Conservation (phyloP, 2,888 invertebrate genomes). For the Diaphora mendica region DNA sequence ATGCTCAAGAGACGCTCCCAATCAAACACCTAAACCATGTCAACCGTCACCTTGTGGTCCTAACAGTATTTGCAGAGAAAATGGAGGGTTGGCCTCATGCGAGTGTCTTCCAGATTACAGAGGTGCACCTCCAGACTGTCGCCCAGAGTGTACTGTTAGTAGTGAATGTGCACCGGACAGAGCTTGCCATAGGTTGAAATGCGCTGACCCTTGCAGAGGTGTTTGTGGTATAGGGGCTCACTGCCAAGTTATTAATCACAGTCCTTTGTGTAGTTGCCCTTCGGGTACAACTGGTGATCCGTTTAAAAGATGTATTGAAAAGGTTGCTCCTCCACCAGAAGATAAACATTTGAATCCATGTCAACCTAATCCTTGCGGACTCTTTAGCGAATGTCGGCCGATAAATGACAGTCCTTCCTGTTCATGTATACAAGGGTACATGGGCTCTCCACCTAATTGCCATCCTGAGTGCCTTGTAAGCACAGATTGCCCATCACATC, state of each 20-base stretch:
- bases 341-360: conserved; percentile 87
- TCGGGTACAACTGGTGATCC: conserved; percentile 89
- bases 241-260: conserved; percentile 93
- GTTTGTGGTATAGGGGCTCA: conserved; percentile 90
- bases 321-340: conserved; percentile 51
- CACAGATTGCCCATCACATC: conserved; percentile 92
- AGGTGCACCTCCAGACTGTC: conserved; percentile 90
- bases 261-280: conserved; percentile 92
- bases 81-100: conserved; percentile 91
- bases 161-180: conserved; percentile 91
- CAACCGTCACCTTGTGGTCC: conserved; percentile 92
- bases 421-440: conserved; percentile 90
- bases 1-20: conserved; percentile 68
- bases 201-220: conserved; percentile 92
- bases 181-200: conserved; percentile 92
- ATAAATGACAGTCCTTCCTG: conserved; percentile 91
- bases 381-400: conserved; percentile 92
- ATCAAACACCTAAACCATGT: conserved; percentile 87
- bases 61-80: conserved; percentile 91
- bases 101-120: conserved; percentile 89
- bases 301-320: conserved; percentile 85
- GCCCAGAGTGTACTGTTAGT: conserved; percentile 92
- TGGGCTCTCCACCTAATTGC: conserved; percentile 93
- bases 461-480: conserved; percentile 94
- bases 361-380: conserved; percentile 92